Percentiles rank a stretch among this genome's conserved stretches.
Evolutionary conservation across 2,113 vertebrate genomes (phyloP).

Genomic region (Eulemur macaco): DNA sequence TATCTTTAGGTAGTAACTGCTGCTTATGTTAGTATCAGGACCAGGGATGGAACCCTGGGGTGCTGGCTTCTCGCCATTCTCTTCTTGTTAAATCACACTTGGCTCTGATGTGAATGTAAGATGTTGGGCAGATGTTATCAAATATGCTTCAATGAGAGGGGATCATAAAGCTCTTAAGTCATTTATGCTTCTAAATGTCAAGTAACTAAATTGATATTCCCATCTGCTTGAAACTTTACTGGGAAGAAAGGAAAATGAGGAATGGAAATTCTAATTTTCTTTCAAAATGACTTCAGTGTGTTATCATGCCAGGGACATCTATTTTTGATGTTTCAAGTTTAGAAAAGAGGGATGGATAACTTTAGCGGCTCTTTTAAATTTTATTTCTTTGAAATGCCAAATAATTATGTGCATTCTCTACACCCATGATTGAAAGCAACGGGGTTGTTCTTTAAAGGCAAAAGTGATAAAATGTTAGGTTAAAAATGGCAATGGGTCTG

Average conservation of each 20-base stretch:
- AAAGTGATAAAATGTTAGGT: slow-evolving; percentile 52
- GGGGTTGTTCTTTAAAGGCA: slow-evolving; percentile 39
- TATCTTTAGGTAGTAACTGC: not conserved
- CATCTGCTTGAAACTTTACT: slow-evolving; percentile 76
- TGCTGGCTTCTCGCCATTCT: slow-evolving; percentile 1
- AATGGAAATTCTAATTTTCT: slow-evolving; percentile 76
- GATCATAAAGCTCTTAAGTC: slow-evolving; percentile 61
- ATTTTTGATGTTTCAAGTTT: slow-evolving; percentile 77
- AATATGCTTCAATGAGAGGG: slow-evolving; percentile 74
- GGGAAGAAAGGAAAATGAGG: slow-evolving; percentile 71
- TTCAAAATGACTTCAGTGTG: slow-evolving; percentile 71
- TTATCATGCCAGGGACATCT: slow-evolving; percentile 77
- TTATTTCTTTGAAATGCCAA: slow-evolving; percentile 72
- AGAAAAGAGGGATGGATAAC: slow-evolving; percentile 58
- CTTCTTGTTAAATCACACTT: slow-evolving; percentile 53
- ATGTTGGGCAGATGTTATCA: slow-evolving; percentile 72
- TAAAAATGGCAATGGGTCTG: slow-evolving; percentile 30
- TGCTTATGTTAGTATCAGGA: not conserved
- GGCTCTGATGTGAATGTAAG: slow-evolving; percentile 54
- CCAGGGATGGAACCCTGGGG: not conserved
- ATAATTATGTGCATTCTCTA: slow-evolving; percentile 58
- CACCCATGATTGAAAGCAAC: slow-evolving; percentile 45
- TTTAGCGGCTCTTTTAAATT: slow-evolving; percentile 69
- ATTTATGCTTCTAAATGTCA: slow-evolving; percentile 78
- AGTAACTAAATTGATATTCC: slow-evolving; percentile 73